Conservation (phyloP, 2,888 invertebrate species). For the Scaptomyza caliginosa region DNA sequence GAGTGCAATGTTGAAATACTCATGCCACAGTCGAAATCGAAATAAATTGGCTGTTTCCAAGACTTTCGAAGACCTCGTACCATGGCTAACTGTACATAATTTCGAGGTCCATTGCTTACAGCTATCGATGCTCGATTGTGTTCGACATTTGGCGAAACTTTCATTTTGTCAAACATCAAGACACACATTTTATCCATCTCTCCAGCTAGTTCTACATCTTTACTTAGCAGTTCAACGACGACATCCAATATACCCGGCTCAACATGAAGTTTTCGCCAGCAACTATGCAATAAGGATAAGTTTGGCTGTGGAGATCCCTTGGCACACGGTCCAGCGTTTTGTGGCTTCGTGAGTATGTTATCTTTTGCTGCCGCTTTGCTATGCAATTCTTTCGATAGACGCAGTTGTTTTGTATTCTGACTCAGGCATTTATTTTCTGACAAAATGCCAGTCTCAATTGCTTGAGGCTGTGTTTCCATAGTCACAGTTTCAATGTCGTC, state of each 20-base stretch:
- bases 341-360: neutral
- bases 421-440: neutral
- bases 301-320: neutral
- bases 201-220: neutral
- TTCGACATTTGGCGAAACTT: neutral
- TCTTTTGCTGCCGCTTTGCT: neutral
- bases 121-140: neutral
- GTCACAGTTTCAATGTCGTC: neutral
- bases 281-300: neutral
- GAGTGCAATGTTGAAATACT: neutral
- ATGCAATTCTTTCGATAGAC: neutral
- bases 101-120: neutral
- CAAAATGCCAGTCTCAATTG: too few relatives aligned
- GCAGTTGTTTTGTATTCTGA: neutral
- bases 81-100: neutral
- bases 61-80: neutral
- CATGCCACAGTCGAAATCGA: neutral
- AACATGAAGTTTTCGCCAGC: neutral
- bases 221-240: neutral
- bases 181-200: neutral
- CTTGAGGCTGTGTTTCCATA: neutral
- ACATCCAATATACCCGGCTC: neutral
- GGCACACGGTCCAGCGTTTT: neutral
- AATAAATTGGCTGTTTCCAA: neutral
- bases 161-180: neutral